Base-by-base conservation (phyloP, 2,113 vertebrate genomes). In the Cochlearius cochlearius region DNA sequence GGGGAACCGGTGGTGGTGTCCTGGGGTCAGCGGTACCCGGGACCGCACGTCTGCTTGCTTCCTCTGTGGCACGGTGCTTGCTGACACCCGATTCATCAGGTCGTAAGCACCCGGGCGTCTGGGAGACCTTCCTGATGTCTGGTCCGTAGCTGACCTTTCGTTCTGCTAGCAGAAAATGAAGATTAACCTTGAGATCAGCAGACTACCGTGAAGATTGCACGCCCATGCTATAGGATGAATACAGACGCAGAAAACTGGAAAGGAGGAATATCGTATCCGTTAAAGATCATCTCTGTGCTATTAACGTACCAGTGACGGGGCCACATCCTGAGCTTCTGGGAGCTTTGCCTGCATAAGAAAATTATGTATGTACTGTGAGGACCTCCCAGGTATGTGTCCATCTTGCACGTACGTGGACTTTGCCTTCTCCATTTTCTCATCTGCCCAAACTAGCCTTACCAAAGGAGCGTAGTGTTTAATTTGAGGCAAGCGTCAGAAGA, bases 121-220 rank as follows among this genome's bases (percentile, higher is more conserved):
- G 81, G 79, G 68, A 81, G 58, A 36, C 29, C 27, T 64, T 47
- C 2, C 63, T 94, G 69, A 34, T 89, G 64, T 39, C 76, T 78
- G 43, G 10, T 86, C 68, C 1, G 0, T 27, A 50, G 72, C 72
- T 86, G 64, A 78, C 53, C 60, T 93, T 94, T 89, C 18, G 8
- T 69, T 82, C 78, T 71, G 29, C 73, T 78, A 29, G 49, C 76
- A 88, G 86, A 88, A 95, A 64, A 60, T 1, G 1, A 49, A 78
- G 73, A 36, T 84, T 78, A 78, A 85, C 60, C 76, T 92, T 68
- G 59, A 87, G 83, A 88, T 81, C 64, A 64, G 68, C 76, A 78
- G 80, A 27, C 64, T 68, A 4, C 23, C 7, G 22, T 62, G 90
- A 25, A 83, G 86, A 38, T 34, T 36, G 55, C 39, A 21, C 15